Conservation (phyloP, 1,140 invertebrate species). For the Rhopalosiphum padi region DNA sequence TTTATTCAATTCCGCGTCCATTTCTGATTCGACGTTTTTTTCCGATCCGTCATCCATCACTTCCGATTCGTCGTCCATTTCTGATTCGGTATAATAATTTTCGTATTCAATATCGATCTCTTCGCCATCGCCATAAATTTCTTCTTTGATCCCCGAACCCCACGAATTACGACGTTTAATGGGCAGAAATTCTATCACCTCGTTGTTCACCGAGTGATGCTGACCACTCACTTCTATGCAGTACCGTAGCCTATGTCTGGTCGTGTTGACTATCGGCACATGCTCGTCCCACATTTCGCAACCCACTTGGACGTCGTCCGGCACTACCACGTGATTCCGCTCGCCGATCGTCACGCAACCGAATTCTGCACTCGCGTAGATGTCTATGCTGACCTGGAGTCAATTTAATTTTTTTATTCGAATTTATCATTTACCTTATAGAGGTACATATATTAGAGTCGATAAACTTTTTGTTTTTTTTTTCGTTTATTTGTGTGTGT, state of each 20-base stretch:
- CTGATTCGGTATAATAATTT: not conserved
- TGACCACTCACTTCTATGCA: not conserved
- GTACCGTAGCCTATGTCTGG: slow-evolving; percentile 20
- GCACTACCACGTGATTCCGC: not conserved
- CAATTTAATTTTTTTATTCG: not conserved
- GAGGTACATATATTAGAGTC: too few relatives aligned
- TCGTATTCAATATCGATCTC: not conserved
- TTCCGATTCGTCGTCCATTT: not conserved
- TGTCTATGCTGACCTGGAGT: not conserved
- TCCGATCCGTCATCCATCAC: not conserved
- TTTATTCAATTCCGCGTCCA: not conserved
- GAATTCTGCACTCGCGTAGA: slow-evolving; percentile 18
- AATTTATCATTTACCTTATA: not conserved
- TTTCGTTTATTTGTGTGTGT: too few relatives aligned
- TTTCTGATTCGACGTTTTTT: not conserved
- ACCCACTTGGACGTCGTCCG: not conserved
- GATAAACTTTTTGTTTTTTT: too few relatives aligned
- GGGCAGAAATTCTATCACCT: not conserved
- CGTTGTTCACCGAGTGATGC: not conserved
- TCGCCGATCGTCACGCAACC: slow-evolving; percentile 18
- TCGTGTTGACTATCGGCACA: slow-evolving; percentile 18
- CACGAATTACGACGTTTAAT: not conserved
- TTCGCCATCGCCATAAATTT: not conserved
- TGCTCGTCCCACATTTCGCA: not conserved
- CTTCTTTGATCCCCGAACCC: not conserved